phyloP scores from a whole-genome alignment of 2,113 vertebrate species.

The Hipposideros armiger region DNA sequence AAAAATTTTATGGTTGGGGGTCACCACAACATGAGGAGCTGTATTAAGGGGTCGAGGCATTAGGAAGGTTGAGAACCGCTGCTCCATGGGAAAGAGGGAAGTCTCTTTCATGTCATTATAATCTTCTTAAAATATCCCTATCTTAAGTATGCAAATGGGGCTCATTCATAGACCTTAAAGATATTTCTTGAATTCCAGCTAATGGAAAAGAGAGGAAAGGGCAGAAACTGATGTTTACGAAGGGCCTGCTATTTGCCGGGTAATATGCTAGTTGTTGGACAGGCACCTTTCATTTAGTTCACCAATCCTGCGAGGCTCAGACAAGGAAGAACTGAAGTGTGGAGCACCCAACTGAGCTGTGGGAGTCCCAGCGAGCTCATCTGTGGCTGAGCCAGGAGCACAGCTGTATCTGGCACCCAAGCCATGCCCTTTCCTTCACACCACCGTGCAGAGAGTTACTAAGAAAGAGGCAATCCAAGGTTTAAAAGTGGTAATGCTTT shows the following conservation, averaged over 20 bases:
- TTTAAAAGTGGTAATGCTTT: not conserved
- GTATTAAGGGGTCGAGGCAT: too few species aligned
- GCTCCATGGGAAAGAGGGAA: not conserved
- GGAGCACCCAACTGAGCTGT: not conserved
- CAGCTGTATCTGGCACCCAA: not conserved
- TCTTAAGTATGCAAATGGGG: not conserved
- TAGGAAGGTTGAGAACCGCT: too few species aligned
- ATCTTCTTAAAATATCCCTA: slow-evolving; percentile 1
- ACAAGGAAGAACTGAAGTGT: not conserved
- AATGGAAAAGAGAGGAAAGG: not conserved
- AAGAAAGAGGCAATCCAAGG: not conserved
- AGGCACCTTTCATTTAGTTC: not conserved
- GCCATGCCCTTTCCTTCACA: not conserved
- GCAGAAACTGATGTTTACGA: not conserved
- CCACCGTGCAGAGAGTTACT: rapidly evolving
- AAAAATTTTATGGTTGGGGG: too few species aligned
- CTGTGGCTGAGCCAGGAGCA: rapidly evolving
- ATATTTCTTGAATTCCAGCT: not conserved
- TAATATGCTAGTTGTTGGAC: not conserved
- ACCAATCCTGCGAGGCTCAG: not conserved
- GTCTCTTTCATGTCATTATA: not conserved
- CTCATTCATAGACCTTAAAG: not conserved
- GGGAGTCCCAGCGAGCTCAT: not conserved
- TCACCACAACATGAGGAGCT: too few species aligned
- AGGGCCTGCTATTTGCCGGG: not conserved